These are phyloP conservation scores for Bhutanitis thaidina DNA, from an alignment of 2,888 invertebrate species.

Conservation along the genomic window DNA sequence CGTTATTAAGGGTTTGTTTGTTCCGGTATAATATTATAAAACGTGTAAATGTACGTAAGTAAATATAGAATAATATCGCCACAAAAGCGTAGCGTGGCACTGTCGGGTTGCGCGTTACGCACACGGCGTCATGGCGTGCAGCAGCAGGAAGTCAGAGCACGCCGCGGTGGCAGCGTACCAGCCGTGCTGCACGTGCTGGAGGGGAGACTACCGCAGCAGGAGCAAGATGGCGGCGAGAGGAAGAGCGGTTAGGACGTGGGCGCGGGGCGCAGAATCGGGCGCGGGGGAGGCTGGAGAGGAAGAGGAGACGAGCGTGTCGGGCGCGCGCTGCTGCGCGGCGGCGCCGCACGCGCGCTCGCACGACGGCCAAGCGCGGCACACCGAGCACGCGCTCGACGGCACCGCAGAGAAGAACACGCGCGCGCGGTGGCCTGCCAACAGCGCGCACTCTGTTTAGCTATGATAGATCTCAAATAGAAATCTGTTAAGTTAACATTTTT, in stretches of 20 bases:
- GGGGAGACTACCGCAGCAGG: not conserved
- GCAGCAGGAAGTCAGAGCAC: no score
- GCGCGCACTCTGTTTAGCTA: not conserved
- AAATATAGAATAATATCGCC: no score
- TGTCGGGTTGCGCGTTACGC: no score
- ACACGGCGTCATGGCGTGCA: no score
- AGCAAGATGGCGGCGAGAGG: slow-evolving; percentile 2
- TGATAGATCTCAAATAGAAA: no score
- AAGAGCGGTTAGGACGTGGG: not conserved
- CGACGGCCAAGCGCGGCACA: slow-evolving; percentile 83
- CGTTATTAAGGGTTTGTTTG: no score
- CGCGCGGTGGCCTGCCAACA: slow-evolving; percentile 85
- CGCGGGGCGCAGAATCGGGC: not conserved
- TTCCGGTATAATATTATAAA: no score
- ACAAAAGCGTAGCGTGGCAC: no score
- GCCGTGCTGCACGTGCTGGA: no score
- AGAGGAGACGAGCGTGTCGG: slow-evolving; percentile 22
- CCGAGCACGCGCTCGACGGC: slow-evolving; percentile 87
- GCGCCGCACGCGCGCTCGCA: slow-evolving; percentile 64
- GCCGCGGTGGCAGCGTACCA: no score
- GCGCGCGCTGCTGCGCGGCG: slow-evolving; percentile 39
- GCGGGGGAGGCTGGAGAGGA: slow-evolving; percentile 17
- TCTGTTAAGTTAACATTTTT: no score
- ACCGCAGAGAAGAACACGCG: slow-evolving; percentile 89
- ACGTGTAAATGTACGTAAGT: no score